Conservation (phyloP, 2,888 invertebrate species). For the Peribatodes rhomboidaria region DNA sequence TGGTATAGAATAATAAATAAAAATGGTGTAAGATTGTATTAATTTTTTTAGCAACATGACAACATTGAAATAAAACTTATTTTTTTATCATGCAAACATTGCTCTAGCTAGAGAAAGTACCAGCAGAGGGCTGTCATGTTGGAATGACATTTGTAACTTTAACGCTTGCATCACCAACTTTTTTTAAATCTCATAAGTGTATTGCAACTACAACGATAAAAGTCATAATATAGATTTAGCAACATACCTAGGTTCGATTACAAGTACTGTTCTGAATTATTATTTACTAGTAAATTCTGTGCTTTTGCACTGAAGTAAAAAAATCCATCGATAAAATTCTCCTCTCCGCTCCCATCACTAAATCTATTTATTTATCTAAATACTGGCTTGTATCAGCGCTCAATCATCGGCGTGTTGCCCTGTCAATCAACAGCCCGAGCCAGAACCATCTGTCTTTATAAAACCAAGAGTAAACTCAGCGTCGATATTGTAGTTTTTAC, state of each 20-base stretch:
- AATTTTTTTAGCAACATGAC: background rate
- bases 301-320: background rate
- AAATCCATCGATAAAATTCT: background rate
- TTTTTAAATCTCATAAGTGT: too few species aligned
- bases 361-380: conserved; percentile 79
- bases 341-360: conserved; percentile 55
- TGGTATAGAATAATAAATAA: too few species aligned
- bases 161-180: too few species aligned
- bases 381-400: conserved; percentile 81
- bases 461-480: conserved; percentile 74
- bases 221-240: too few species aligned
- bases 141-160: too few species aligned
- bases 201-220: too few species aligned
- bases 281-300: background rate
- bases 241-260: too few species aligned
- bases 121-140: too few species aligned
- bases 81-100: too few species aligned
- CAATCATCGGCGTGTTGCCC: conserved; percentile 80
- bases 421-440: conserved; percentile 71
- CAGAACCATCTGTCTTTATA: conserved; percentile 83
- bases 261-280: too few species aligned
- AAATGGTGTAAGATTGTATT: background rate
- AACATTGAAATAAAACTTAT: too few species aligned
- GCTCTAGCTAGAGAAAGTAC: too few species aligned
- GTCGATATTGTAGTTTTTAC: conserved; percentile 78